These are phyloP conservation scores for Notarius quadriscutis DNA, from an alignment of 2,113 vertebrate genomes.

Conservation along the genomic window DNA sequence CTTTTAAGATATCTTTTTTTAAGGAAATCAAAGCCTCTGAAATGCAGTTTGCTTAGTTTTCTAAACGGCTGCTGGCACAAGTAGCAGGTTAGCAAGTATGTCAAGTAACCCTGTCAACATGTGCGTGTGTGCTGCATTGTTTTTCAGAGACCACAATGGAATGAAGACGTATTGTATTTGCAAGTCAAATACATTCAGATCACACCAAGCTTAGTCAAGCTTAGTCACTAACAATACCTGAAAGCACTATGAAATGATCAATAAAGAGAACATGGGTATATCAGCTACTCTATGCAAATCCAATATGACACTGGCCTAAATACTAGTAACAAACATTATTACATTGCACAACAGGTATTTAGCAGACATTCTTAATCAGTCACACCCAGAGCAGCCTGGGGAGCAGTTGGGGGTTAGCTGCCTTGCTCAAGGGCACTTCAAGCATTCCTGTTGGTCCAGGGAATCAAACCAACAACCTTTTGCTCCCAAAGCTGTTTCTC, in stretches of 20 bases:
- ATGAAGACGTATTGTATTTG: conserved; percentile 3
- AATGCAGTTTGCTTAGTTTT: neutral
- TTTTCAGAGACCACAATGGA: neutral
- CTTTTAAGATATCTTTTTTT: no score
- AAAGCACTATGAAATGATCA: neutral
- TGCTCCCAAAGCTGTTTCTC: no score
- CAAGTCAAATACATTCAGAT: conserved; percentile 3
- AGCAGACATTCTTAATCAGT: no score
- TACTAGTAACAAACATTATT: no score
- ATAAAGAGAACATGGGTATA: neutral
- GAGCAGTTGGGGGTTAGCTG: no score
- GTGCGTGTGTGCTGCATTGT: neutral
- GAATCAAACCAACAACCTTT: no score
- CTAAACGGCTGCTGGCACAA: neutral
- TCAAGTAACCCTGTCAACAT: neutral
- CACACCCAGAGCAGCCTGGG: no score
- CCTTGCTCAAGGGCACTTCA: no score
- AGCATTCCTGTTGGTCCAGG: no score
- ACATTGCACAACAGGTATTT: no score
- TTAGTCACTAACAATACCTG: neutral
- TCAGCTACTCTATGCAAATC: neutral
- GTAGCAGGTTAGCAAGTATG: neutral
- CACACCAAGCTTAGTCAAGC: no score
- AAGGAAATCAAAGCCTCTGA: neutral
- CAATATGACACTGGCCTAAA: neutral